Evolutionary conservation across 1,140 invertebrate genomes (phyloP).

Genomic region (Tribolium castaneum): DNA sequence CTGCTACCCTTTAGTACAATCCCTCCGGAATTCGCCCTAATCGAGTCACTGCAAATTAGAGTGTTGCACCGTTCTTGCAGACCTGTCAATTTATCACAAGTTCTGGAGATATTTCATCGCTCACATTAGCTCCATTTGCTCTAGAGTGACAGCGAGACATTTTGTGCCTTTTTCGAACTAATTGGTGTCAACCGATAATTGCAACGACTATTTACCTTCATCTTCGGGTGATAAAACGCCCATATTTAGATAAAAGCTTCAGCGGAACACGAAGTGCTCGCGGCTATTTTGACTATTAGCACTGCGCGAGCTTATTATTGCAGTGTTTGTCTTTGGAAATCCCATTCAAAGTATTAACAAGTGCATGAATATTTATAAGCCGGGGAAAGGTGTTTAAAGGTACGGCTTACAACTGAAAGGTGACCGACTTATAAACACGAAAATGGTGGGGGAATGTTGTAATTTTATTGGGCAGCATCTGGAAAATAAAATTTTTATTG

Average conservation of each 20-base stretch:
- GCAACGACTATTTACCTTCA: no score
- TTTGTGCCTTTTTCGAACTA: neutral
- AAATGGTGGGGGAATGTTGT: neutral
- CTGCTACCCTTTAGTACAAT: neutral
- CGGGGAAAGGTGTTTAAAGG: neutral
- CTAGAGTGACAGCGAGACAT: neutral
- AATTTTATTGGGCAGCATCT: neutral
- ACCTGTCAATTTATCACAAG: neutral
- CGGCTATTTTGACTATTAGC: constrained; percentile 10
- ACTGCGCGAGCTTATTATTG: constrained; percentile 6
- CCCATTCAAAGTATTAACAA: constrained; percentile 3
- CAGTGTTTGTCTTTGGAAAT: constrained; percentile 9
- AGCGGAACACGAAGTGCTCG: neutral
- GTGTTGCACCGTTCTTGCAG: neutral
- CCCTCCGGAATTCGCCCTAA: neutral
- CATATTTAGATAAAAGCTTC: neutral
- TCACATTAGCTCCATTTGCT: neutral
- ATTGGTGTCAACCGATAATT: neutral
- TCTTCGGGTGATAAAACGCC: neutral
- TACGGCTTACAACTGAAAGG: neutral
- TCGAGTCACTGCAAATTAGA: neutral
- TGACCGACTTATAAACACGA: neutral
- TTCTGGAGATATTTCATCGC: neutral
- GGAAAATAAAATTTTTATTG: constrained; percentile 21
- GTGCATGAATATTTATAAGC: constrained; percentile 19